Conservation (phyloP, 2,797 vertebrate species). For the Spinibarbus caldwelli region DNA sequence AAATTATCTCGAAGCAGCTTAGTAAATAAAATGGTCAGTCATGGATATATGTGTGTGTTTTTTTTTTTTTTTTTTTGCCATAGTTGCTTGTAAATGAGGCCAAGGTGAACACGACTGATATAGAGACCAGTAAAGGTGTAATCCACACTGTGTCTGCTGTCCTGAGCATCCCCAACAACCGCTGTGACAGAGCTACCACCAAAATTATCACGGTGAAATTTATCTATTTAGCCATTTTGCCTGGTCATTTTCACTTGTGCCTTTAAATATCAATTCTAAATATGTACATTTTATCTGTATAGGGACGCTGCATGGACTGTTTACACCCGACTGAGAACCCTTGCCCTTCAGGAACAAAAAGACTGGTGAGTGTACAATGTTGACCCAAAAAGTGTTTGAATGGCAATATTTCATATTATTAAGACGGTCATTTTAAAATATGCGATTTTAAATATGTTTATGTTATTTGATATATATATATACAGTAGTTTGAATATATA, state of each 20-base stretch:
- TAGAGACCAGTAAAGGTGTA: slow-evolving; percentile 86
- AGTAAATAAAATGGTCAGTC: background rate
- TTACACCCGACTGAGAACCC: slow-evolving; percentile 49
- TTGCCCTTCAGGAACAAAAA: slow-evolving; percentile 78
- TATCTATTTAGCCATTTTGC: background rate
- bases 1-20: background rate
- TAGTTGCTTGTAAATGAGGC: slow-evolving; percentile 89
- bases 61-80: background rate
- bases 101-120: slow-evolving; percentile 81
- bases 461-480: background rate
- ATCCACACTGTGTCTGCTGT: slow-evolving; percentile 87
- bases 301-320: slow-evolving; percentile 75
- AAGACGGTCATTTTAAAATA: background rate
- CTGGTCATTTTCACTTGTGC: background rate
- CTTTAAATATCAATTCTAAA: background rate
- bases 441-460: background rate
- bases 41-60: too few species aligned
- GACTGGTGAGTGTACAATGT: slow-evolving; percentile 73
- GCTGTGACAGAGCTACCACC: slow-evolving; percentile 79
- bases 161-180: slow-evolving; percentile 86
- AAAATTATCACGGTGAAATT: slow-evolving; percentile 59
- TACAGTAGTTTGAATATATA: background rate
- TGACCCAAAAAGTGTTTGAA: background rate
- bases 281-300: slow-evolving; percentile 27
- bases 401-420: background rate